These are phyloP conservation scores for Sylvilagus floridanus DNA, from an alignment of 2,797 vertebrate genomes.

Conservation along the genomic window DNA sequence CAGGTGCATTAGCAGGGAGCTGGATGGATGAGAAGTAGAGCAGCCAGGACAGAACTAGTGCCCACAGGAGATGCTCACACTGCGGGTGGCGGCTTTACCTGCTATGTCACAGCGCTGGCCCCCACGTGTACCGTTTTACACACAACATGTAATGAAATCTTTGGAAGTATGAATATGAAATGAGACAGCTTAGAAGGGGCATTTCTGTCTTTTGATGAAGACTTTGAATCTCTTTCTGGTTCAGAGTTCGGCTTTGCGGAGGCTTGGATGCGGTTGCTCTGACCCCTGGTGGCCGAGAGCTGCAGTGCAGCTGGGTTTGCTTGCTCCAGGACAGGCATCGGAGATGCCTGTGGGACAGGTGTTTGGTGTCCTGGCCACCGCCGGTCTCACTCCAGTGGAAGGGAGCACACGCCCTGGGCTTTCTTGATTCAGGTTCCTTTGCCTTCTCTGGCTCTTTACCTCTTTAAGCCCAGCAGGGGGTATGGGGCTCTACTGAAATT, in stretches of 20 bases:
- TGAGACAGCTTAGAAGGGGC: neutral
- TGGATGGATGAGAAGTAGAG: too few relatives aligned
- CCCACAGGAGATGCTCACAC: too few relatives aligned
- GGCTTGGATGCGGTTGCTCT: neutral
- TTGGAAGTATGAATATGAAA: neutral
- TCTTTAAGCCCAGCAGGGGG: neutral
- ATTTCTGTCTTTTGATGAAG: neutral
- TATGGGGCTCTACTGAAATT: neutral
- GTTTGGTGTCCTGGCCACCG: neutral
- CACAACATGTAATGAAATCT: neutral
- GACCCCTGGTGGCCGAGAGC: constrained; percentile 62
- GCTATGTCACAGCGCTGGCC: too few relatives aligned
- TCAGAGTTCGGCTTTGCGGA: neutral
- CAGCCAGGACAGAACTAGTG: too few relatives aligned
- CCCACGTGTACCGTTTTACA: neutral
- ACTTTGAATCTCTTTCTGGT: neutral
- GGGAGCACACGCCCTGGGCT: neutral
- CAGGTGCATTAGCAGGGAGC: too few relatives aligned
- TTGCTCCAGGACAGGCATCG: accelerated
- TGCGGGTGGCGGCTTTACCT: too few relatives aligned
- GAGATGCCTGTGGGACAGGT: accelerated
- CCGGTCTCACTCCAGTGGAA: neutral
- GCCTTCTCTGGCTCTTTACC: neutral
- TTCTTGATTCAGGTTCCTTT: neutral
- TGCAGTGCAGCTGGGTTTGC: neutral